These are phyloP conservation scores for Heliconius charithonia DNA, from an alignment of 2,888 invertebrate genomes.

Conservation along the genomic window DNA sequence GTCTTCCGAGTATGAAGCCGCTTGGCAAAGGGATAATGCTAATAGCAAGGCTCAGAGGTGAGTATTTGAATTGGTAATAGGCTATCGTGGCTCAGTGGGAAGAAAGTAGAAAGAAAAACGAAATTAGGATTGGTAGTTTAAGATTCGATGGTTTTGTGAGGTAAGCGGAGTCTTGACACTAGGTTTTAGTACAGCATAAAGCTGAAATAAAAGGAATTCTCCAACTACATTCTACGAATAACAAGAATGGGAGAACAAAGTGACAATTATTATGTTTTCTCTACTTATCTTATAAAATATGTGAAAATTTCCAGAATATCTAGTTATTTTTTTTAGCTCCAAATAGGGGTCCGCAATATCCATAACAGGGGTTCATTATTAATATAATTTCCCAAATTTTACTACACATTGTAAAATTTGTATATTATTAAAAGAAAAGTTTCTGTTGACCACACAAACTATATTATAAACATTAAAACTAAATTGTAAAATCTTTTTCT, in stretches of 20 bases:
- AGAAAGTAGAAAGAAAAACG: too few species aligned
- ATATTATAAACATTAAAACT: too few species aligned
- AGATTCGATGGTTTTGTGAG: too few species aligned
- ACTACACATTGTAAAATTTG: not conserved
- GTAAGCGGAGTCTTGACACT: too few species aligned
- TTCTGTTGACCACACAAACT: too few species aligned
- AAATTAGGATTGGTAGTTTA: too few species aligned
- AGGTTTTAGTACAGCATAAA: too few species aligned
- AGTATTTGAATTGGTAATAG: not conserved
- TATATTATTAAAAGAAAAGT: not conserved
- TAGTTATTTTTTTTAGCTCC: too few species aligned
- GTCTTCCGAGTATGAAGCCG: conserved; percentile 88
- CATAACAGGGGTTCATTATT: not conserved
- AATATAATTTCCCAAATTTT: not conserved
- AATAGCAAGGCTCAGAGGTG: conserved; percentile 86
- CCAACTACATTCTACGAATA: not conserved
- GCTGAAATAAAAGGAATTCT: not conserved
- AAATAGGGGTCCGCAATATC: too few species aligned
- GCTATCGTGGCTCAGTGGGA: not conserved
- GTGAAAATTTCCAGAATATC: too few species aligned
- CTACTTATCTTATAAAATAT: not conserved
- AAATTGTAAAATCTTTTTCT: too few species aligned
- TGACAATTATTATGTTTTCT: not conserved
- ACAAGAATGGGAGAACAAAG: not conserved
- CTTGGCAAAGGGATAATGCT: conserved; percentile 88